Conservation (phyloP, 2,888 invertebrate genomes). For the Isotomurus palustris region DNA sequence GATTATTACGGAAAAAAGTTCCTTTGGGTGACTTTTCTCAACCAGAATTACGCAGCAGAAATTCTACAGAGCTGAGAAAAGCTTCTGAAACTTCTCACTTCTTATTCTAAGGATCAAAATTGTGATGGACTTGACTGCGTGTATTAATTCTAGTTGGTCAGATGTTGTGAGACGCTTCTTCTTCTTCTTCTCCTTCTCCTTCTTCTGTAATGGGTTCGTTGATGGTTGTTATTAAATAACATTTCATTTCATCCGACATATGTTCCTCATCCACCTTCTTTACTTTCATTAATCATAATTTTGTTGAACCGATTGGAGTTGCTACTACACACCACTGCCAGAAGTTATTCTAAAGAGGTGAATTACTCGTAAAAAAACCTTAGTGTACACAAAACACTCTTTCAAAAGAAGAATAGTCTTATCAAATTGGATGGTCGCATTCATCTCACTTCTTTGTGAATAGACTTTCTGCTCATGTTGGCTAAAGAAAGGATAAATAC, state of each 20-base stretch:
- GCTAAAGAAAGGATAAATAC: conserved; percentile 4
- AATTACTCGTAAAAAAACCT: conserved; percentile 12
- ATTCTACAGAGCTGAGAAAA: no score
- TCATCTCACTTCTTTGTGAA: conserved; percentile 10
- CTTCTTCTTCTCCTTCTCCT: no score
- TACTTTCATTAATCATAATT: conserved; percentile 16
- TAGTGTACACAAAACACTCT: conserved; percentile 10
- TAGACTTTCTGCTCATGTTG: conserved; percentile 6
- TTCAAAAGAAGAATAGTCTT: conserved; percentile 16
- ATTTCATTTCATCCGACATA: conserved; percentile 15
- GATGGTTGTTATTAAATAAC: conserved; percentile 14
- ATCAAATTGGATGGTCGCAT: conserved; percentile 17
- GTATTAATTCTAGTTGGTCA: no score
- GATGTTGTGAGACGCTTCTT: no score
- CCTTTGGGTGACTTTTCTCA: conserved; percentile 15
- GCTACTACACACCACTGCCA: background rate
- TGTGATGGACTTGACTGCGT: no score
- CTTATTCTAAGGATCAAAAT: no score
- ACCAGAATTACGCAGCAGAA: conserved; percentile 16
- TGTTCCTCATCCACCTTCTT: conserved; percentile 9
- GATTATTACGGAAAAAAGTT: no score
- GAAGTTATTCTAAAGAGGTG: conserved; percentile 6
- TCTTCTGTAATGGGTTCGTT: no score
- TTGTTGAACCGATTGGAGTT: conserved; percentile 10
- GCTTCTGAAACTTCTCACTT: no score